Evolutionary conservation across 2,113 vertebrate species (phyloP).

Genomic region (Sylvicapra grimmia): DNA sequence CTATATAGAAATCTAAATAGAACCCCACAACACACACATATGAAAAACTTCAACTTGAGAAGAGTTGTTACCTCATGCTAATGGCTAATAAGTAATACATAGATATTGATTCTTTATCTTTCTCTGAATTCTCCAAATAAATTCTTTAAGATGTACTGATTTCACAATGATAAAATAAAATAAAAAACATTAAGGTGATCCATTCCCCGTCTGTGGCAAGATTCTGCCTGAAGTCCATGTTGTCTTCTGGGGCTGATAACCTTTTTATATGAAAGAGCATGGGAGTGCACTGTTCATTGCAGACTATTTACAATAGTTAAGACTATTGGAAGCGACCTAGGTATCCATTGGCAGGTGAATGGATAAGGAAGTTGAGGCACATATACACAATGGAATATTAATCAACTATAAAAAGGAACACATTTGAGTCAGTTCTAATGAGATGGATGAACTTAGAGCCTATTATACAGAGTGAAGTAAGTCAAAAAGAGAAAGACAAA

Average conservation of each 20-base stretch:
- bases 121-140: not conserved
- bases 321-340: not conserved
- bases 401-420: not conserved
- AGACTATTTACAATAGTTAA: not conserved
- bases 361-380: not conserved
- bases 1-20: not conserved
- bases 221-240: not conserved
- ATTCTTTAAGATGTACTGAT: not conserved
- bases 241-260: not conserved
- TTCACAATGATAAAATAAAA: not conserved
- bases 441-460: not conserved
- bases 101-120: not conserved
- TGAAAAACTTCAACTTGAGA: not conserved
- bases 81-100: not conserved
- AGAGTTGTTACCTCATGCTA: not conserved
- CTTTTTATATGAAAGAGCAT: not conserved
- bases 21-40: not conserved
- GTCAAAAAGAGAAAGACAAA: not conserved
- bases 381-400: not conserved
- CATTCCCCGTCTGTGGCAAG: not conserved
- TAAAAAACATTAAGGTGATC: not conserved
- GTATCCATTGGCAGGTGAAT: not conserved
- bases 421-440: not conserved
- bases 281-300: not conserved
- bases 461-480: not conserved